Evolutionary conservation across 1,140 invertebrate genomes (phyloP).

Genomic region (Hormaphis cornu): DNA sequence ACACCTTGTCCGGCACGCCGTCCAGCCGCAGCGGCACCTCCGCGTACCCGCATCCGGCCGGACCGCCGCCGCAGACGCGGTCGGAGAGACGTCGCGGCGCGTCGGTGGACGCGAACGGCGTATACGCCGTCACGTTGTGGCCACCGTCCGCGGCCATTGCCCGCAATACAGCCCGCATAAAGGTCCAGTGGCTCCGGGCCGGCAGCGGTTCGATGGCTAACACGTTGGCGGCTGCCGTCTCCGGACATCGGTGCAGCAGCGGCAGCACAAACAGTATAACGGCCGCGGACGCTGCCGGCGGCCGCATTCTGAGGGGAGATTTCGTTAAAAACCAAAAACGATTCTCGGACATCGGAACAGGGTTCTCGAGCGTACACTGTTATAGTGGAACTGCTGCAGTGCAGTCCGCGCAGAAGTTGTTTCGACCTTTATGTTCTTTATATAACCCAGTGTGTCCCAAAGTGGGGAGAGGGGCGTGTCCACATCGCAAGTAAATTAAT

Average conservation of each 20-base stretch:
- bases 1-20: background rate
- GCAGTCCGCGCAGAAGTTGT: too few relatives aligned
- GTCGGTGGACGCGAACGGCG: background rate
- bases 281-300: too few relatives aligned
- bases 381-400: too few relatives aligned
- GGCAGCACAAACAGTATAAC: too few relatives aligned
- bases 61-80: background rate
- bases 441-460: too few relatives aligned
- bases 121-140: conserved; percentile 9
- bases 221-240: conserved; percentile 32
- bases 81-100: background rate
- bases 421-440: too few relatives aligned
- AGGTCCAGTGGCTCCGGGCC: conserved; percentile 41
- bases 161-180: background rate
- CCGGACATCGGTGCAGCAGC: background rate
- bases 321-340: background rate
- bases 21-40: background rate
- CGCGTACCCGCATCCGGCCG: background rate
- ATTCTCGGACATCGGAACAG: background rate
- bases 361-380: too few relatives aligned
- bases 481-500: too few relatives aligned
- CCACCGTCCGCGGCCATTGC: background rate
- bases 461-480: too few relatives aligned
- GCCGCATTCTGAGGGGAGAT: background rate
- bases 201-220: conserved; percentile 39